Conservation (phyloP, 35 echinoderm and acorn worm species). For the Strongylocentrotus purpuratus region DNA sequence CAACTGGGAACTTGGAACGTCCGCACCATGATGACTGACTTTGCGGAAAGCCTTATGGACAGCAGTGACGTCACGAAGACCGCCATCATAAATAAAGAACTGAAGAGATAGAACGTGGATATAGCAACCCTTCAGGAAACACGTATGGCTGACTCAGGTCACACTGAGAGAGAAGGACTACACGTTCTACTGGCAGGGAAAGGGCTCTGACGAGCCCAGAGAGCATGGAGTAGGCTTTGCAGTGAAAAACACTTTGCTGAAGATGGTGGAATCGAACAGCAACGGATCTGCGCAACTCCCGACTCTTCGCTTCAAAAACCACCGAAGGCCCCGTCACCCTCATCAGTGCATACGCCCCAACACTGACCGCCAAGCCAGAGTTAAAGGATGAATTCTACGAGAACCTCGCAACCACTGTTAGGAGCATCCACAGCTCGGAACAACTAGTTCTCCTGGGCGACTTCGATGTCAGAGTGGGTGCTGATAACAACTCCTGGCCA, state of each 20-base stretch:
- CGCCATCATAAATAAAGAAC: neutral
- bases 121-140: neutral
- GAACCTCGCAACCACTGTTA: too few species aligned
- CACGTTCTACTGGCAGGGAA: conserved; percentile 59
- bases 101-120: neutral
- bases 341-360: too few species aligned
- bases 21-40: neutral
- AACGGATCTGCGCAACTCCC: too few species aligned
- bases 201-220: conserved; percentile 28
- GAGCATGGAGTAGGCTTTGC: conserved; percentile 72
- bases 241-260: conserved; percentile 47
- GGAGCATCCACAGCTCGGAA: too few species aligned
- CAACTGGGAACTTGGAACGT: too few species aligned
- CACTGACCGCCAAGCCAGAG: too few species aligned
- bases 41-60: neutral
- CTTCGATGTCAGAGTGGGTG: too few species aligned
- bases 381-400: too few species aligned
- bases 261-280: neutral
- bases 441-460: too few species aligned
- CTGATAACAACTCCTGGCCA: too few species aligned
- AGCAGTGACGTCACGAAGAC: neutral
- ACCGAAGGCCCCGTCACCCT: neutral
- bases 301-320: too few species aligned
- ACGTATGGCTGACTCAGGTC: neutral
- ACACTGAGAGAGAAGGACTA: conserved; percentile 52